phyloP scores from a whole-genome alignment of 2,113 vertebrate genomes.

The Sorex araneus region DNA sequence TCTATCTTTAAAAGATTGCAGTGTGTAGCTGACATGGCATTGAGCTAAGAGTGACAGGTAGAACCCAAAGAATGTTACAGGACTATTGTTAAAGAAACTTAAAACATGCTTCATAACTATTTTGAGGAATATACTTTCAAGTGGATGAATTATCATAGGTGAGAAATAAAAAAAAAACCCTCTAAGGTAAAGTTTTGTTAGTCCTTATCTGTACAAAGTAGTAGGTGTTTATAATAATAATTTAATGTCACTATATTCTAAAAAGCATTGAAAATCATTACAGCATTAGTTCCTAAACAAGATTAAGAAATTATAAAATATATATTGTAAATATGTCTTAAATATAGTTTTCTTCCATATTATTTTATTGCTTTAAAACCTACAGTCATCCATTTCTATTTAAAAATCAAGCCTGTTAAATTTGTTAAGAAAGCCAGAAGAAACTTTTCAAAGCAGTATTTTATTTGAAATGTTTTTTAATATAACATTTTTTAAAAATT shows the following conservation, averaged over 20 bases:
- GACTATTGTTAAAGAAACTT: slow-evolving; percentile 2
- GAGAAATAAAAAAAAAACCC: background rate
- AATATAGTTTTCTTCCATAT: slow-evolving; percentile 70
- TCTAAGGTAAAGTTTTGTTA: background rate
- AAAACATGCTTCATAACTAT: background rate
- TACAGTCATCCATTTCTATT: background rate
- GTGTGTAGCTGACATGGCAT: background rate
- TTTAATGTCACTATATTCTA: slow-evolving; percentile 51
- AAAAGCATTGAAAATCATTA: slow-evolving; percentile 47
- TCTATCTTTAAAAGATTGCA: background rate
- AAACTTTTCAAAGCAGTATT: slow-evolving; percentile 57
- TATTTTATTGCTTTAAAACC: slow-evolving; percentile 62
- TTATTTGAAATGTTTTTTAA: slow-evolving; percentile 70
- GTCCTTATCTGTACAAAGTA: background rate
- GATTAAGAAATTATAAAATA: slow-evolving; percentile 54
- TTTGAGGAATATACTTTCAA: background rate
- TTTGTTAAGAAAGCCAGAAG: slow-evolving; percentile 50
- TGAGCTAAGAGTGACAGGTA: background rate
- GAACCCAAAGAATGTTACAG: background rate
- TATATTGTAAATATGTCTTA: slow-evolving; percentile 68
- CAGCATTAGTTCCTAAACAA: slow-evolving; percentile 45
- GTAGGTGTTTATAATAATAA: slow-evolving; percentile 43
- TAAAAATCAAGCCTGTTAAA: too few relatives aligned
- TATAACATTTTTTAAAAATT: too few relatives aligned
- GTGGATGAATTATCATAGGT: background rate